Percentiles rank a stretch among this genome's conserved stretches.
phyloP scores from a whole-genome alignment of 2,888 invertebrate genomes.

The Globia sparganii region DNA sequence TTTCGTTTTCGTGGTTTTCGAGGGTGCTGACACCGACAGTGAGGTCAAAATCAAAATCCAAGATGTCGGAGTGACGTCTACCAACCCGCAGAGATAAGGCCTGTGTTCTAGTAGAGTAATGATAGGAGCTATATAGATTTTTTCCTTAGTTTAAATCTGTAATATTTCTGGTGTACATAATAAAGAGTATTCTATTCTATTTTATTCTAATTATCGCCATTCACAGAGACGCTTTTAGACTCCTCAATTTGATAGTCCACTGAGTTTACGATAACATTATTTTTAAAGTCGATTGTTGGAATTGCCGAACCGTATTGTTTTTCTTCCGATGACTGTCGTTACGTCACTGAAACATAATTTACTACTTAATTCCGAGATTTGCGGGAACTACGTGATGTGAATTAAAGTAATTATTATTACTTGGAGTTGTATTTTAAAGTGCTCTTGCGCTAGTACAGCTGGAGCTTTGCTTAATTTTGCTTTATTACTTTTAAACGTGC shows the following conservation, averaged over 20 bases:
- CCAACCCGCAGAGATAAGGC: too few species aligned
- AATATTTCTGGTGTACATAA: too few species aligned
- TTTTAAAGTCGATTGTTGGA: conserved; percentile 20
- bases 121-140: too few species aligned
- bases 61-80: too few species aligned
- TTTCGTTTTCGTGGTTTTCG: too few species aligned
- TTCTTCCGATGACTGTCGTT: conserved; percentile 17
- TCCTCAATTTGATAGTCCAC: background rate
- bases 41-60: too few species aligned
- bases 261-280: conserved; percentile 9
- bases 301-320: conserved; percentile 25
- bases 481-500: conserved; percentile 41
- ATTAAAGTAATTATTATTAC: conserved; percentile 61
- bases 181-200: too few species aligned
- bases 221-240: too few species aligned
- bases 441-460: conserved; percentile 25
- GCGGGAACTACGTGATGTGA: conserved; percentile 44
- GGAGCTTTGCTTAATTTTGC: conserved; percentile 43
- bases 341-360: conserved; percentile 43
- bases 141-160: too few species aligned
- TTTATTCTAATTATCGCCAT: too few species aligned
- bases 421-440: conserved; percentile 37
- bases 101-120: too few species aligned
- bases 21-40: too few species aligned
- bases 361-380: conserved; percentile 48